Conservation (phyloP, 2,113 vertebrate genomes). For the Ceratotherium simum region DNA sequence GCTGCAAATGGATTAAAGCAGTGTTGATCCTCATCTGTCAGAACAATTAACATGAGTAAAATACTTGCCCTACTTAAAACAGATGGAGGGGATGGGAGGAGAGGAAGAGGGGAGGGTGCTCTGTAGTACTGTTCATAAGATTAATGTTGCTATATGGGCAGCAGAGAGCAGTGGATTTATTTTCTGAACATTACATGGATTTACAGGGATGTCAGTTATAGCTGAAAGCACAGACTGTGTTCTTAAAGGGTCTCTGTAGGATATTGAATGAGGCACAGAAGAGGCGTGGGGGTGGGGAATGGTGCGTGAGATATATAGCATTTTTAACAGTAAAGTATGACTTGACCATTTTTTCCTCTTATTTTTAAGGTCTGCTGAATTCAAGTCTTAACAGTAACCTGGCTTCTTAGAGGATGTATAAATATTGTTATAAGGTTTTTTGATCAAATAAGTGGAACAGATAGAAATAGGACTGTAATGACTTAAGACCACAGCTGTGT, state of each 20-base stretch:
- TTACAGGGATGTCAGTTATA: conserved; percentile 81
- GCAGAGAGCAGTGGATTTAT: conserved; percentile 84
- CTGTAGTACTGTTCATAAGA: conserved; percentile 76
- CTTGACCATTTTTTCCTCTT: conserved; percentile 45
- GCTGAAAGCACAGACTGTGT: conserved; percentile 77
- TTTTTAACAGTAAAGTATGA: conserved; percentile 60
- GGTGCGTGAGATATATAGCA: background rate
- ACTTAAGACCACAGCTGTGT: background rate
- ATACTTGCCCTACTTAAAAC: conserved; percentile 83
- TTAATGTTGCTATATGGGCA: conserved; percentile 79
- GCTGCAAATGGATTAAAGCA: conserved; percentile 84
- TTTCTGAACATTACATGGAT: conserved; percentile 81
- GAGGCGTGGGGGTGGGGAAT: conserved; percentile 53
- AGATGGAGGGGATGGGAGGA: conserved; percentile 79
- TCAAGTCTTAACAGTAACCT: conserved; percentile 64
- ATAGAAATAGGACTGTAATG: conserved; percentile 50
- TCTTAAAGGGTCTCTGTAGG: conserved; percentile 65
- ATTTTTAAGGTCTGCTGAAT: conserved; percentile 65
- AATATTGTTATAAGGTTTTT: conserved; percentile 63
- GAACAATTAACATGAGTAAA: conserved; percentile 86
- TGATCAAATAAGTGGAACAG: conserved; percentile 33
- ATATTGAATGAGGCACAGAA: conserved; percentile 63
- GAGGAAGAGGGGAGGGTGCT: background rate
- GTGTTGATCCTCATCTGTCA: conserved; percentile 83
- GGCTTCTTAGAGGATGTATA: conserved; percentile 62